Percentiles rank a stretch among this genome's conserved stretches.
Evolutionary conservation across 1,140 invertebrate genomes (phyloP).

Genomic region (Saccostrea cuccullata): DNA sequence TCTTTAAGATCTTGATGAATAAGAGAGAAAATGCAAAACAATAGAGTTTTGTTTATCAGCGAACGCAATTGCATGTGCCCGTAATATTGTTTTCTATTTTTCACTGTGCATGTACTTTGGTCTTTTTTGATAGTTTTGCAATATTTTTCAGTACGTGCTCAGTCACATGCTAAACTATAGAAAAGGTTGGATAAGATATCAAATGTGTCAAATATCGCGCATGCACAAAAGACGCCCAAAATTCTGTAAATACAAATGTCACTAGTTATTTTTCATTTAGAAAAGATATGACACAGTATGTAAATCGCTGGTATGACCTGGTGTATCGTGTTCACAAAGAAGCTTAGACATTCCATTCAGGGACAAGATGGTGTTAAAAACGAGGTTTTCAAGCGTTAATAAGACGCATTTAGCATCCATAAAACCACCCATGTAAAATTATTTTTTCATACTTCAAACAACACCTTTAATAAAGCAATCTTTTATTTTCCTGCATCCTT

Average conservation of each 20-base stretch:
- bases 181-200: constrained; percentile 17
- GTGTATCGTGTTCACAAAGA: not conserved
- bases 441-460: constrained; percentile 20
- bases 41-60: constrained; percentile 1
- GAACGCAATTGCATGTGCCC: not conserved
- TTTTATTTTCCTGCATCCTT: constrained; percentile 14
- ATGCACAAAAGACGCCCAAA: constrained; percentile 6
- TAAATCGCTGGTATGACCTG: not conserved
- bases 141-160: not conserved
- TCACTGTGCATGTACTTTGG: not conserved
- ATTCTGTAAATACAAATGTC: constrained; percentile 13
- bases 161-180: not conserved
- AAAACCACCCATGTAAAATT: constrained; percentile 22
- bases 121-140: not conserved
- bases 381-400: constrained; percentile 2
- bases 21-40: not conserved
- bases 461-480: not conserved
- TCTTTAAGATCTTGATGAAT: not conserved
- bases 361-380: not conserved
- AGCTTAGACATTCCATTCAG: constrained; percentile 25
- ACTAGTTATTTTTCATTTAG: constrained; percentile 28
- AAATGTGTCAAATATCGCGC: constrained; percentile 19
- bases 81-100: not conserved
- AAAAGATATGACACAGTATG: constrained; percentile 9
- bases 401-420: not conserved